A percentile compares a stretch with the other conserved stretches of the same genome.
Conservation (phyloP, 2,797 vertebrate species). For the Eurystomus glaucurus region DNA sequence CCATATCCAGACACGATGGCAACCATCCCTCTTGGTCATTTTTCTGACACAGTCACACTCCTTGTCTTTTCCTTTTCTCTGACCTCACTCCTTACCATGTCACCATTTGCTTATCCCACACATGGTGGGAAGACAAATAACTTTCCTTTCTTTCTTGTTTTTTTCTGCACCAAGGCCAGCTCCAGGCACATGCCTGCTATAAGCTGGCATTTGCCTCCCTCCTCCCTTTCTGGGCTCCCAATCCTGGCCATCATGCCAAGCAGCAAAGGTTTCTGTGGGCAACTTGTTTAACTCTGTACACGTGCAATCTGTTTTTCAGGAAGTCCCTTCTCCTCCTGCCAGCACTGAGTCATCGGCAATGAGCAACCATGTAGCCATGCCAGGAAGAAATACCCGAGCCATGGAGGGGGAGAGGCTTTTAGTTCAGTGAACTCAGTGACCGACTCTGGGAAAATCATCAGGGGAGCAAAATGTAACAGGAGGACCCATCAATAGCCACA, state of each 20-base stretch:
- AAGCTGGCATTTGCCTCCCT: not conserved
- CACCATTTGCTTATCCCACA: not conserved
- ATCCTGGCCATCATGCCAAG: not conserved
- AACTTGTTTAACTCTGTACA: not conserved
- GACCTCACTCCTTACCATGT: not conserved
- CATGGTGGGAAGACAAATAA: not conserved
- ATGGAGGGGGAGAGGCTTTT: not conserved
- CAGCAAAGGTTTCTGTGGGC: not conserved
- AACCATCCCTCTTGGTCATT: not conserved
- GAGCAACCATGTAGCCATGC: not conserved
- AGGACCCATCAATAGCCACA: not conserved
- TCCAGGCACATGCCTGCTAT: not conserved
- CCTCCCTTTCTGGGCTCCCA: not conserved
- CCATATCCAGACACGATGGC: not conserved
- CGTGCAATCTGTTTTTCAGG: conserved; percentile 36
- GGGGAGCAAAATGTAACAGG: not conserved
- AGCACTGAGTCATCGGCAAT: conserved; percentile 40
- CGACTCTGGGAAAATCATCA: not conserved
- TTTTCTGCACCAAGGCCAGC: not conserved
- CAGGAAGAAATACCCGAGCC: not conserved
- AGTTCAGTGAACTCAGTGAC: not conserved
- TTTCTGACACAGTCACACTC: not conserved
- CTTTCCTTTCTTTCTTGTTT: not conserved
- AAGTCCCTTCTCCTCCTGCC: conserved; percentile 18
- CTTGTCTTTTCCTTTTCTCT: not conserved